Conservation (phyloP, 2,797 vertebrate species). For the Lophotriccus pileatus region DNA sequence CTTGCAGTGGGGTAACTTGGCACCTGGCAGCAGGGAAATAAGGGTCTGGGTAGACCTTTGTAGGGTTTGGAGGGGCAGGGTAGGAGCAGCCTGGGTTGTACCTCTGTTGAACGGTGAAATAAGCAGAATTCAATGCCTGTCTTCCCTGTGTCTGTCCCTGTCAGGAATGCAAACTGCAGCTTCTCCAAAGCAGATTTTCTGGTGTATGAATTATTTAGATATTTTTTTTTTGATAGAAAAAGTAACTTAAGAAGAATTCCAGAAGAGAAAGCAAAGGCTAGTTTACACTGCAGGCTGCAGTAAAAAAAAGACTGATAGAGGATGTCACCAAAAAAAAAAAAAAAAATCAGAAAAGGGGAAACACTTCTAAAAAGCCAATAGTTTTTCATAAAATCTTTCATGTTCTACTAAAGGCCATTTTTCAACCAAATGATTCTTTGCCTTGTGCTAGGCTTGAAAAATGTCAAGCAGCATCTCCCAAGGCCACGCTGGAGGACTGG, state of each 20-base stretch:
- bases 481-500: neutral
- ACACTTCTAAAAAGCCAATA: conserved; percentile 39
- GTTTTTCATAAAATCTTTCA: conserved; percentile 40
- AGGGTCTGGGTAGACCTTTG: neutral
- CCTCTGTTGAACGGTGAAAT: neutral
- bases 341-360: conserved; percentile 21
- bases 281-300: neutral
- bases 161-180: neutral
- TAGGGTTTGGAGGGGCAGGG: neutral
- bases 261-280: neutral
- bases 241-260: conserved; percentile 16
- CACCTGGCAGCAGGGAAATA: neutral
- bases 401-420: conserved; percentile 10
- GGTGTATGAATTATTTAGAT: neutral
- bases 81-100: neutral
- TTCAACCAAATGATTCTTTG: conserved; percentile 36
- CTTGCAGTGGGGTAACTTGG: neutral
- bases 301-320: conserved; percentile 24
- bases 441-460: conserved; percentile 17
- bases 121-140: neutral
- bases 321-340: neutral
- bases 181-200: neutral
- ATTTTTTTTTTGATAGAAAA: conserved; percentile 3
- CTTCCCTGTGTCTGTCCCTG: neutral
- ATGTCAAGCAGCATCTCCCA: neutral